Evolutionary conservation across 2,888 invertebrate species (phyloP).

Genomic region (Drepanosiphum platanoidis): DNA sequence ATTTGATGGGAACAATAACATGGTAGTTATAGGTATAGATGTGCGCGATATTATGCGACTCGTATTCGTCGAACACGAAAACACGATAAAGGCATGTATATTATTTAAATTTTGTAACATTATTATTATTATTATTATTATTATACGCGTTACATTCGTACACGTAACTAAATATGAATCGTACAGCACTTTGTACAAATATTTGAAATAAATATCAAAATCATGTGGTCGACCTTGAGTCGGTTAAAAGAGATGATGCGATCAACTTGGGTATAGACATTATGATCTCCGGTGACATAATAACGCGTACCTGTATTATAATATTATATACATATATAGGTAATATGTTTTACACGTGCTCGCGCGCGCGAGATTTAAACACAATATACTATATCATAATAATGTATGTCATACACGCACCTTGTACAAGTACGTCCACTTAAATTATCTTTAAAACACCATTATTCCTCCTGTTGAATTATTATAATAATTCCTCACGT

Average conservation of each 20-base stretch:
- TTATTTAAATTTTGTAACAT: neutral
- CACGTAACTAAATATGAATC: no score
- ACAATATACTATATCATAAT: neutral
- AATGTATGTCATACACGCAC: neutral
- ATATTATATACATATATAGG: no score
- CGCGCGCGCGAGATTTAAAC: neutral
- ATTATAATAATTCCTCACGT: neutral
- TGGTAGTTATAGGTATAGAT: no score
- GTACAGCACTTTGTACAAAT: no score
- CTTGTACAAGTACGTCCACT: neutral
- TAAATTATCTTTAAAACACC: neutral
- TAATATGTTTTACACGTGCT: neutral
- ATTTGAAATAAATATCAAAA: neutral
- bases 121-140: neutral
- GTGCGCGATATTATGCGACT: neutral
- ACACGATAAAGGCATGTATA: no score
- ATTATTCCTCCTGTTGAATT: neutral
- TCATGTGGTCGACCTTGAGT: conserved; percentile 39
- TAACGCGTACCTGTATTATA: no score
- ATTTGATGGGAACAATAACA: no score
- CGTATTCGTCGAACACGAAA: neutral
- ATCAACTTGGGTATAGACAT: neutral
- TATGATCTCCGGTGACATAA: conserved; percentile 28
- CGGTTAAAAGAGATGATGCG: conserved; percentile 29
- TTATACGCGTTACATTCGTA: neutral